These are phyloP conservation scores for Meteorus colon DNA, from an alignment of 2,888 invertebrate genomes.

Conservation along the genomic window DNA sequence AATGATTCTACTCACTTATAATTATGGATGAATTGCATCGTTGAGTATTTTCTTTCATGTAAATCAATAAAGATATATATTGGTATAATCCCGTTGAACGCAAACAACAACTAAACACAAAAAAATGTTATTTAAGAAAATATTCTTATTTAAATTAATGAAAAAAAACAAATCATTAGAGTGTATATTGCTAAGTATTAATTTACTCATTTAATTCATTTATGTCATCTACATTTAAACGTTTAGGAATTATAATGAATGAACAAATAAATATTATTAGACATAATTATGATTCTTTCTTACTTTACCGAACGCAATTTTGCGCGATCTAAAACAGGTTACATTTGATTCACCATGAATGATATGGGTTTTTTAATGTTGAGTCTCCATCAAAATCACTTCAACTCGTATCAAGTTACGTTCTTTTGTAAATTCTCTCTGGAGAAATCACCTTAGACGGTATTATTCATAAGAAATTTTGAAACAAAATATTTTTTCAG, in stretches of 20 bases:
- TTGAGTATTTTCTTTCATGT: conserved; percentile 59
- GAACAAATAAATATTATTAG: conserved; percentile 71
- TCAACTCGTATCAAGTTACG: no score
- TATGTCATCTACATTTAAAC: conserved; percentile 70
- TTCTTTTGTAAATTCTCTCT: no score
- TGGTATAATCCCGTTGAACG: conserved; percentile 47
- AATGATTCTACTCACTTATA: conserved; percentile 48
- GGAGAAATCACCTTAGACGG: no score
- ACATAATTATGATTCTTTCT: conserved; percentile 30
- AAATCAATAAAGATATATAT: conserved; percentile 66
- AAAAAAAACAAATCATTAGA: conserved; percentile 63
- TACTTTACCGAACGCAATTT: neutral
- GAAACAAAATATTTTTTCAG: no score
- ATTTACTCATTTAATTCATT: conserved; percentile 70
- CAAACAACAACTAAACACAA: conserved; percentile 35
- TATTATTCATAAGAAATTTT: no score
- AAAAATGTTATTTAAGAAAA: neutral
- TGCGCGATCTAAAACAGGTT: neutral
- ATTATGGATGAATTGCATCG: conserved; percentile 52
- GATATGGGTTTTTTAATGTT: no score
- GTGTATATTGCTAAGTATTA: conserved; percentile 70
- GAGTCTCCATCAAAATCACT: no score
- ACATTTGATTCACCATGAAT: neutral
- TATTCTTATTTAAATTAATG: conserved; percentile 61
- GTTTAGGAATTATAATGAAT: conserved; percentile 69